A percentile compares a stretch with the other conserved stretches of the same genome.
Conservation (phyloP, 2,888 invertebrate species). For the Uropetala carovei region DNA sequence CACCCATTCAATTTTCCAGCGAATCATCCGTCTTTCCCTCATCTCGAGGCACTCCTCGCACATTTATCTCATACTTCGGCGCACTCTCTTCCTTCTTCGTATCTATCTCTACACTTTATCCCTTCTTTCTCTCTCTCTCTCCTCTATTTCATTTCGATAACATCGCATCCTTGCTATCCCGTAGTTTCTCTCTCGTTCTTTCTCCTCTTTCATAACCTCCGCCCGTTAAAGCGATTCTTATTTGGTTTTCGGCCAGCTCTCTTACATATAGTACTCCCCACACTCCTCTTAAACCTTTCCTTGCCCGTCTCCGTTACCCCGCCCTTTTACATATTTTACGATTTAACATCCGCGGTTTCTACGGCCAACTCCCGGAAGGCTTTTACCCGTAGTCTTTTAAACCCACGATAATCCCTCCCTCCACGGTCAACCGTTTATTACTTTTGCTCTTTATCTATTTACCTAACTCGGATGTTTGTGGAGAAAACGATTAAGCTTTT, state of each 20-base stretch:
- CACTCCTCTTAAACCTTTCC: background rate
- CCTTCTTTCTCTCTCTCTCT: no score
- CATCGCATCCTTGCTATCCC: background rate
- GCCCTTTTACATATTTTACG: no score
- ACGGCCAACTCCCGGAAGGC: no score
- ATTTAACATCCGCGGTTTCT: no score
- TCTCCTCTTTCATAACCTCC: background rate
- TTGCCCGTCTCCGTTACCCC: no score
- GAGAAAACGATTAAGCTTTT: background rate
- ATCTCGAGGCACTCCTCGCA: background rate
- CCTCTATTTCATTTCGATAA: background rate
- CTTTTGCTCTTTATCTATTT: background rate
- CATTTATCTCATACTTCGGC: background rate
- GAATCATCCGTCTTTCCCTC: constrained; percentile 19
- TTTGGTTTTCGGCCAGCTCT: background rate
- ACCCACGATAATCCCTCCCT: background rate
- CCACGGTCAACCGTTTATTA: background rate
- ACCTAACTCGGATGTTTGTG: background rate
- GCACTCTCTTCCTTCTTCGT: constrained; percentile 10
- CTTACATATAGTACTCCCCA: background rate
- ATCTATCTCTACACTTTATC: background rate
- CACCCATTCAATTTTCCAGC: constrained; percentile 28
- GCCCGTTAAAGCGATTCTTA: background rate
- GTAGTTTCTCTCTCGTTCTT: background rate
- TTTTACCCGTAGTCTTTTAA: background rate